Conservation (phyloP, 2,888 invertebrate species). For the Tetragnatha montana region DNA sequence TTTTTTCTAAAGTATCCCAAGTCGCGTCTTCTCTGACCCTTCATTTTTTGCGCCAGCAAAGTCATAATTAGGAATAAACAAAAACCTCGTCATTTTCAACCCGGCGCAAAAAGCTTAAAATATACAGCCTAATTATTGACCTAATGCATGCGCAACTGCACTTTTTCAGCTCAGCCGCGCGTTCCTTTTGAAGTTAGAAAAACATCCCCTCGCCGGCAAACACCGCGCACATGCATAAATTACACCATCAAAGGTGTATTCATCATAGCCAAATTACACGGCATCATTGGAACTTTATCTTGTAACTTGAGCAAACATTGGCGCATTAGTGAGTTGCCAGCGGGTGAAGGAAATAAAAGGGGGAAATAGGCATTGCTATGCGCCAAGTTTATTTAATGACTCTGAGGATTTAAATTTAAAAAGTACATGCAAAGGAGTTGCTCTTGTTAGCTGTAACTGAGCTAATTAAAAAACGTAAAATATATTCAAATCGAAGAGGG, state of each 20-base stretch:
- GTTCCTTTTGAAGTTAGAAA: constrained; percentile 40
- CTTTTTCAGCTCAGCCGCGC: neutral
- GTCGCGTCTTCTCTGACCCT: too few relatives aligned
- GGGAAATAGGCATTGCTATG: constrained; percentile 19
- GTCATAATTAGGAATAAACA: too few relatives aligned
- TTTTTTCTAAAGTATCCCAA: too few relatives aligned
- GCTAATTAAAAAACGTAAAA: constrained; percentile 66
- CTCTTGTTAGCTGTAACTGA: constrained; percentile 48
- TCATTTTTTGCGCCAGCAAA: too few relatives aligned
- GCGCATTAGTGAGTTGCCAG: constrained; percentile 46
- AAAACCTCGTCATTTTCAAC: constrained; percentile 7
- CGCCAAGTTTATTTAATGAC: constrained; percentile 57
- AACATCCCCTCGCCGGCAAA: constrained; percentile 29
- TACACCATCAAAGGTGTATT: constrained; percentile 50
- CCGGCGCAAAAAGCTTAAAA: neutral
- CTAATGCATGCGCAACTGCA: constrained; percentile 30
- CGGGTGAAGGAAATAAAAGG: constrained; percentile 19
- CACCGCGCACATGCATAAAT: constrained; percentile 25
- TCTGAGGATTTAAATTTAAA: constrained; percentile 53
- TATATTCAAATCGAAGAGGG: constrained; percentile 58
- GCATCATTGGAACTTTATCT: constrained; percentile 35
- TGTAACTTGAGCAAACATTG: constrained; percentile 37
- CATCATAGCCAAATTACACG: constrained; percentile 33
- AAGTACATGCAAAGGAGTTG: constrained; percentile 36
- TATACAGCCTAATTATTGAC: constrained; percentile 25